Evolutionary conservation across 1,140 invertebrate genomes (phyloP).

Genomic region (Chelonus insularis): DNA sequence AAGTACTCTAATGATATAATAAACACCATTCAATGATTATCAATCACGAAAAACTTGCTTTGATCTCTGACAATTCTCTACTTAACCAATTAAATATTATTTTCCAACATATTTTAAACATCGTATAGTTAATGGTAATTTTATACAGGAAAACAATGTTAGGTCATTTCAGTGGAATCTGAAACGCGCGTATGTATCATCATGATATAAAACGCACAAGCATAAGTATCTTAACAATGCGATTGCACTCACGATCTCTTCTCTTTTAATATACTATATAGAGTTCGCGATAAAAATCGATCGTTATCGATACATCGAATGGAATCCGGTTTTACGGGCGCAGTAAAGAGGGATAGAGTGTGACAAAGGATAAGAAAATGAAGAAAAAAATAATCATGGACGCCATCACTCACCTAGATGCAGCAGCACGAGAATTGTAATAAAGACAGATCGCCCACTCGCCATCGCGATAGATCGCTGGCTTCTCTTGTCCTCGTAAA

Average conservation of each 20-base stretch:
- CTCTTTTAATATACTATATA: neutral
- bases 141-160: too few species aligned
- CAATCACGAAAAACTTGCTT: too few species aligned
- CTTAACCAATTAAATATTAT: too few species aligned
- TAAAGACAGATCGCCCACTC: constrained; percentile 33
- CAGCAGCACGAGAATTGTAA: constrained; percentile 40
- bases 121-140: too few species aligned
- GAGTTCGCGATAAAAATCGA: neutral
- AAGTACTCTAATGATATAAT: too few species aligned
- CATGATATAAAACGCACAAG: too few species aligned
- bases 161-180: too few species aligned
- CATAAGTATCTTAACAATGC: too few species aligned
- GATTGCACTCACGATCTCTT: neutral
- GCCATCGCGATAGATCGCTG: constrained; percentile 41
- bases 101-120: too few species aligned
- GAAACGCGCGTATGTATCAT: too few species aligned
- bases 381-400: constrained; percentile 1
- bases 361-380: neutral
- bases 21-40: too few species aligned
- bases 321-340: constrained; percentile 25
- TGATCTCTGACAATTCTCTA: too few species aligned
- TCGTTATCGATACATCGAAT: constrained; percentile 17
- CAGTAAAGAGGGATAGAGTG: constrained; percentile 2
- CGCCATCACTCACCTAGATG: constrained; percentile 46
- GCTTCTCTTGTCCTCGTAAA: constrained; percentile 19